Base-by-base conservation (phyloP, 2,113 vertebrate species). In the Pheucticus melanocephalus region DNA sequence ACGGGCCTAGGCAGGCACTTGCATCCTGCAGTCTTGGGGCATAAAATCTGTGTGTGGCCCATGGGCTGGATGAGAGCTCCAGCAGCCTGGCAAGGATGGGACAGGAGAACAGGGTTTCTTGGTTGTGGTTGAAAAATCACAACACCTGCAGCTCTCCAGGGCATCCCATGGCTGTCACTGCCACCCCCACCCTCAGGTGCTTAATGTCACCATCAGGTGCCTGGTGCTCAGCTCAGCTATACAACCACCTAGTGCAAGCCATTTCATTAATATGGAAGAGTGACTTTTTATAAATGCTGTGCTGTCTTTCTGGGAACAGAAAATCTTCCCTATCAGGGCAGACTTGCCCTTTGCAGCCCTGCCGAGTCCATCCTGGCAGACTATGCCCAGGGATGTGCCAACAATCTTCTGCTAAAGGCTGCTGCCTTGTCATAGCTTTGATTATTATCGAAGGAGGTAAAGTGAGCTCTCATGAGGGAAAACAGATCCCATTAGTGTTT, bases 1-100 rank as follows among this genome's bases (percentile, higher is more conserved):
- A 11, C 3, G 19, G 48, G 20, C 6, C 37, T 11, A 0, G 5
- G 22, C 15, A 60, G 31, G 50, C 1, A 7, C 50, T 2, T 30
- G 16, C 15, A 65, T 11, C 60, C 70, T 28, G 28, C 12, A n/a
- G 25, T 47, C 66, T 77, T 31, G 44, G 54, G 44, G 18, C 4
- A 1, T 40, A 78, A 90, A 88, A 44, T 8, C 10, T 18, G n/a
- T 28, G 19, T 20, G 37, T 30, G 19, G 15, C 39, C 28, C 31
- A 15, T 1, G 3, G 48, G 15, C 48, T 50, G 47, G 22, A n/a
- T 1, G 2, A 64, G 44, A 53, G 6, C 51, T 47, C 57, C 64
- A 91, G 69, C 22, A 76, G 28, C 22, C 30, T 3, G 3, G 35
- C 35, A 25, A 42, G 39, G 27, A 63, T 1, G 9, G 42, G 9